Conservation (phyloP, 2,888 invertebrate genomes). For the Ophion obscuratus region DNA sequence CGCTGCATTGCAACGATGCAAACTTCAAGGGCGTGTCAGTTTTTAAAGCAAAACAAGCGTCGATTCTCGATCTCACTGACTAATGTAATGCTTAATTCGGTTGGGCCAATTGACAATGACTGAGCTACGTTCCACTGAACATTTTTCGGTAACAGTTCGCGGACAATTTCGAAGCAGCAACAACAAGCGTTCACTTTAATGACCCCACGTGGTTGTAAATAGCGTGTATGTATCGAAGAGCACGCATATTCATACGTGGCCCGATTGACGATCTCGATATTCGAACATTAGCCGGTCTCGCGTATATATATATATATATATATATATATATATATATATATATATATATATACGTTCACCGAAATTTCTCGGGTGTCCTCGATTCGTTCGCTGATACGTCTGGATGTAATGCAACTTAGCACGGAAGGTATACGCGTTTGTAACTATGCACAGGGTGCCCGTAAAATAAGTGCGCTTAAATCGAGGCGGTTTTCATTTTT, state of each 20-base stretch:
- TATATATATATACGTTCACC: conserved; percentile 17
- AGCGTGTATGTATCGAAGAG: not conserved
- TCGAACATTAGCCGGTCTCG: conserved; percentile 4
- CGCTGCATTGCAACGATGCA: not conserved
- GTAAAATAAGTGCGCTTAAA: not conserved
- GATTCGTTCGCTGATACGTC: conserved; percentile 20
- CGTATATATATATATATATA: conserved; percentile 30
- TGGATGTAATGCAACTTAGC: conserved; percentile 11
- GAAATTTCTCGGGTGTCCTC: conserved; percentile 48
- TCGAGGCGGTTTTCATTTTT: not conserved
- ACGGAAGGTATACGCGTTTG: not conserved
- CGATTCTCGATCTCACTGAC: not conserved
- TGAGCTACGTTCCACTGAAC: not conserved
- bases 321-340: conserved; percentile 29
- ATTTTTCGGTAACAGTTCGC: not conserved
- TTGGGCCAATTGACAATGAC: not conserved
- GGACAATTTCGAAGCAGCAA: not conserved
- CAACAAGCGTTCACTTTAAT: not conserved
- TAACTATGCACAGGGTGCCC: conserved; percentile 8
- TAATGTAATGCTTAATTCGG: not conserved
- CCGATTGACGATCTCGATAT: conserved; percentile 15
- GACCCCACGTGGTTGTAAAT: conserved; percentile 8
- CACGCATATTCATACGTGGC: not conserved
- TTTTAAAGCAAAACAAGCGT: not conserved
- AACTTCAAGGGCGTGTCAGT: not conserved